Evolutionary conservation across 1,140 invertebrate genomes (phyloP).

Genomic region (Chironomus tepperi): DNA sequence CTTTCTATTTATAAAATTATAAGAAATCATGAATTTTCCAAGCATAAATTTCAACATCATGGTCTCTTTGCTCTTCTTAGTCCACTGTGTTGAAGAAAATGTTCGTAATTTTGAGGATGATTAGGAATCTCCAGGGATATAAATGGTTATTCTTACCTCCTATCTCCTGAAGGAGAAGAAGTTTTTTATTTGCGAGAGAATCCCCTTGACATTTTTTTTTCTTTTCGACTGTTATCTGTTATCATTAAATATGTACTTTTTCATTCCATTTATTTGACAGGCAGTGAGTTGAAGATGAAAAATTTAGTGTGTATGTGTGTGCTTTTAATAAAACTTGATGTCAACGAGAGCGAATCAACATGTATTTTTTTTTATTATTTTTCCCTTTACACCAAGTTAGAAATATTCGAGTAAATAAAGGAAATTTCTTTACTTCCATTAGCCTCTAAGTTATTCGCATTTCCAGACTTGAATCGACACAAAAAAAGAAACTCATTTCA

Average conservation of each 20-base stretch:
- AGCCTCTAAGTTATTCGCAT: too few relatives aligned
- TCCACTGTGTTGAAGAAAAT: too few relatives aligned
- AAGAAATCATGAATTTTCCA: too few relatives aligned
- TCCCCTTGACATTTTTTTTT: background rate
- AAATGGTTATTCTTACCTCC: background rate
- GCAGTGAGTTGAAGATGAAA: background rate
- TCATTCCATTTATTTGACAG: background rate
- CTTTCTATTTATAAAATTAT: too few relatives aligned
- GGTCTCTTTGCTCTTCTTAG: too few relatives aligned
- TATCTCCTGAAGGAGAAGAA: background rate
- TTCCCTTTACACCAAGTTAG: background rate
- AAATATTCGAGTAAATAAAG: too few relatives aligned
- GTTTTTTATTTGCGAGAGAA: background rate
- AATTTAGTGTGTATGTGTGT: background rate
- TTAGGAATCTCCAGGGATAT: background rate
- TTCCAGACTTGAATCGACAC: too few relatives aligned
- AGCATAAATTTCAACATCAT: too few relatives aligned
- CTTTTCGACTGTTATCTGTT: background rate
- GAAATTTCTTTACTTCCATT: too few relatives aligned
- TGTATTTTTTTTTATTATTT: background rate
- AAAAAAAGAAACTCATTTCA: too few relatives aligned
- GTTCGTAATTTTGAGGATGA: background rate
- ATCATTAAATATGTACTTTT: background rate
- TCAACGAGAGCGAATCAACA: background rate
- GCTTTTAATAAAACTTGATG: too few relatives aligned